Evolutionary conservation across 2,113 vertebrate genomes (phyloP).

Genomic region (Hiodon tergisus): DNA sequence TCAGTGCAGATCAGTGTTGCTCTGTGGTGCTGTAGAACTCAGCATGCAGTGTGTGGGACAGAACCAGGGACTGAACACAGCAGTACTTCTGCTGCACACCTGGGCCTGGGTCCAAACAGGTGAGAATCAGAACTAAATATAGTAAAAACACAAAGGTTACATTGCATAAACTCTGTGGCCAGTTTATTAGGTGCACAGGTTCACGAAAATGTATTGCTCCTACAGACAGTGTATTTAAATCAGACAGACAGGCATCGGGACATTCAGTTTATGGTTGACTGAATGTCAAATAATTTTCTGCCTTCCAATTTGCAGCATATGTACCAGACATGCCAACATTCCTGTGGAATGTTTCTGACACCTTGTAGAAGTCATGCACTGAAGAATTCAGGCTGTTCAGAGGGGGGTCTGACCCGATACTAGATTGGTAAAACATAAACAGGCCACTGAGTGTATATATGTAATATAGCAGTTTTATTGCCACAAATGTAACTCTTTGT

Average conservation of each 20-base stretch:
- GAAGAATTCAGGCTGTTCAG: no score
- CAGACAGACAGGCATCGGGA: not conserved
- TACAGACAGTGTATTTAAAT: no score
- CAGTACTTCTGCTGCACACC: slow-evolving; percentile 55
- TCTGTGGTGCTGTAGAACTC: slow-evolving; percentile 12
- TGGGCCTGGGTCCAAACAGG: slow-evolving; percentile 58
- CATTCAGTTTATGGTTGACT: no score
- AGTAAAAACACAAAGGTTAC: not conserved
- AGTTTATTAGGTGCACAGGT: not conserved
- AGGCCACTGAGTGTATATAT: not conserved
- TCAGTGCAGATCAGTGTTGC: not conserved
- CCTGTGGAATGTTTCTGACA: no score
- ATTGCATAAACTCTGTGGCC: not conserved
- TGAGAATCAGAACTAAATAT: slow-evolving; percentile 23
- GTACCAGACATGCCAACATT: no score
- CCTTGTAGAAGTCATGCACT: no score
- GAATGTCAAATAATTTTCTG: no score
- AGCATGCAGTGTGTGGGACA: slow-evolving; percentile 46
- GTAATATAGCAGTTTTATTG: no score
- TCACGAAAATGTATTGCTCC: not conserved
- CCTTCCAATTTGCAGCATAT: no score
- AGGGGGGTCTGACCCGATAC: no score
- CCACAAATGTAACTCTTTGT: not conserved
- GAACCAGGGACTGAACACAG: slow-evolving; percentile 36
- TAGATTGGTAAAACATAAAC: no score